These are phyloP conservation scores for Lonchura striata DNA, from an alignment of 2,113 vertebrate species.

Conservation along the genomic window DNA sequence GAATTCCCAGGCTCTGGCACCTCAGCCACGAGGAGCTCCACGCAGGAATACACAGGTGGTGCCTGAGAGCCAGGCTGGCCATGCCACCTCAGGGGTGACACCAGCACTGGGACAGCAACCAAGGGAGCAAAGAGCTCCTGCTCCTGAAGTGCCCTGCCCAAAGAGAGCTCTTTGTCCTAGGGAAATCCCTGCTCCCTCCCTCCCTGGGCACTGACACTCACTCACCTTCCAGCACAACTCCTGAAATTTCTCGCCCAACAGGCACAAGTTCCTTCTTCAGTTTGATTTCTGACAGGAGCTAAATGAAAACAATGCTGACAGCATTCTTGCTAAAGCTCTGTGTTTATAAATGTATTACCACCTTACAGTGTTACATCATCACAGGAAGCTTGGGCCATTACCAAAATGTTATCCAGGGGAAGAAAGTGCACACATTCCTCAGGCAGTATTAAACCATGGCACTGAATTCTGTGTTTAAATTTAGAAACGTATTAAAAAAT, in stretches of 20 bases:
- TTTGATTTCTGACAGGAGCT: slow-evolving; percentile 86
- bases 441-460: not conserved
- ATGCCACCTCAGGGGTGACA: not conserved
- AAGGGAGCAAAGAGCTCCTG: not conserved
- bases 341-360: not conserved
- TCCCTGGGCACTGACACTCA: not conserved
- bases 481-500: not conserved
- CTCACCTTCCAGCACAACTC: slow-evolving; percentile 88
- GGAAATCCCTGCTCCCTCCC: not conserved
- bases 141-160: not conserved
- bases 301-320: slow-evolving; percentile 20
- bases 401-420: not conserved
- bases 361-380: not conserved
- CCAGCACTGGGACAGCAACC: not conserved
- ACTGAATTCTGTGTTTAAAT: not conserved
- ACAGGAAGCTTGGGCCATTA: not conserved
- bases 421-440: not conserved
- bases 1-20: not conserved
- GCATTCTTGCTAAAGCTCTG: not conserved
- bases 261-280: slow-evolving; percentile 81
- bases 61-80: not conserved
- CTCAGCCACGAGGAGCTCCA: not conserved
- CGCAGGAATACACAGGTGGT: not conserved
- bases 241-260: slow-evolving; percentile 90
- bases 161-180: not conserved